phyloP scores from a whole-genome alignment of 1,140 invertebrate genomes.

The Tetramorium simillimum region DNA sequence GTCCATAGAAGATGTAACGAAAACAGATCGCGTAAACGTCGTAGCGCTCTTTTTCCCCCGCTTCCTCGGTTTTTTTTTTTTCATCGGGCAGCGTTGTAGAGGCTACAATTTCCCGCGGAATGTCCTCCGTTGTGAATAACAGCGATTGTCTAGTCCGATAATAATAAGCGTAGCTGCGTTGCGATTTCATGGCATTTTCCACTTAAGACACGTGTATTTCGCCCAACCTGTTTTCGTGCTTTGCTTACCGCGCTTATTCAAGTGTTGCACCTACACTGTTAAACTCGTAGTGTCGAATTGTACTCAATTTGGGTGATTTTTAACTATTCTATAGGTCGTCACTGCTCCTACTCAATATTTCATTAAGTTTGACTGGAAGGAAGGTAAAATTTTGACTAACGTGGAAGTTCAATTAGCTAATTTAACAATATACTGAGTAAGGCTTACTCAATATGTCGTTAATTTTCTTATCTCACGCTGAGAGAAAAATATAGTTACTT shows the following conservation, averaged over 20 bases:
- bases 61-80: not conserved
- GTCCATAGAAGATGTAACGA: constrained; percentile 32
- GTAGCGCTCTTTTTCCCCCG: not conserved
- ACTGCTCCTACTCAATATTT: too few species aligned
- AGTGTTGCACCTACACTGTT: not conserved
- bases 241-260: not conserved
- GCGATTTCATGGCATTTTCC: not conserved
- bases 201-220: not conserved
- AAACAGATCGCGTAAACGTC: constrained; percentile 10
- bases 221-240: not conserved
- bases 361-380: too few species aligned
- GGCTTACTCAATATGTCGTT: too few species aligned
- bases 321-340: too few species aligned
- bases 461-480: too few species aligned
- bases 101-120: not conserved
- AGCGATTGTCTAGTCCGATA: not conserved
- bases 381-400: too few species aligned
- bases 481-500: too few species aligned
- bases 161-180: not conserved
- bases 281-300: too few species aligned
- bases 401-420: too few species aligned
- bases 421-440: too few species aligned
- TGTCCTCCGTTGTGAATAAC: not conserved
- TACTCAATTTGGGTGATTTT: too few species aligned
- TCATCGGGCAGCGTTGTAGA: not conserved